phyloP scores from a whole-genome alignment of 2,113 vertebrate genomes.

The Camelus dromedarius region DNA sequence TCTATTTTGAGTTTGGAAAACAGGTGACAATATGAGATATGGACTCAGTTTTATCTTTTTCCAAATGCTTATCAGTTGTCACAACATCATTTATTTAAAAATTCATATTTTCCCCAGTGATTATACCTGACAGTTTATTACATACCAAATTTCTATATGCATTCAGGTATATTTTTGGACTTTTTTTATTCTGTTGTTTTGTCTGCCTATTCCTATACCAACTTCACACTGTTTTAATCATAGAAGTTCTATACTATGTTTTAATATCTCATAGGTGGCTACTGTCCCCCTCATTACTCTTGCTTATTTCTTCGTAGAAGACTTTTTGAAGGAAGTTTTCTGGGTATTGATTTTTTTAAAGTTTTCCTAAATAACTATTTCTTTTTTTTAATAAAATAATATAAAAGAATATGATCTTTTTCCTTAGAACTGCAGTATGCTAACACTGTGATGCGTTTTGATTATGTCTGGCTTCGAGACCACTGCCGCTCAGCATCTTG shows the following conservation, averaged over 20 bases:
- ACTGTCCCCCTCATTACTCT: background rate
- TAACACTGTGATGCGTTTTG: slow-evolving; percentile 89
- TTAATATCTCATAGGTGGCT: background rate
- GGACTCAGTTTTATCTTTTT: background rate
- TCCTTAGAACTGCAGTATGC: slow-evolving; percentile 88
- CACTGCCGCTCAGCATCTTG: slow-evolving; percentile 94
- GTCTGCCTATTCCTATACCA: background rate
- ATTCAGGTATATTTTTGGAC: slow-evolving; percentile 13
- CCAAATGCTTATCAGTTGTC: background rate
- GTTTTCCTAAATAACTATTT: background rate
- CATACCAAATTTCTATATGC: background rate
- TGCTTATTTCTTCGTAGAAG: background rate
- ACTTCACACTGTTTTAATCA: background rate
- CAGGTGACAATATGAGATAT: background rate
- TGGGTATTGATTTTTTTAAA: background rate
- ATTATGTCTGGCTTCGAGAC: slow-evolving; percentile 96
- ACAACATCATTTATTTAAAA: slow-evolving; percentile 17
- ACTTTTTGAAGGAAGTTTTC: slow-evolving; percentile 6
- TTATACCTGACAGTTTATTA: background rate
- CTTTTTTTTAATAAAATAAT: background rate
- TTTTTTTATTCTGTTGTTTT: slow-evolving; percentile 33
- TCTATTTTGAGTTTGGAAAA: slow-evolving; percentile 3
- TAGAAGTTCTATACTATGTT: background rate
- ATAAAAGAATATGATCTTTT: slow-evolving; percentile 37
- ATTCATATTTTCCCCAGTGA: background rate